Base-by-base conservation (phyloP, 2,888 invertebrate species). In the Byasa hedistus region DNA sequence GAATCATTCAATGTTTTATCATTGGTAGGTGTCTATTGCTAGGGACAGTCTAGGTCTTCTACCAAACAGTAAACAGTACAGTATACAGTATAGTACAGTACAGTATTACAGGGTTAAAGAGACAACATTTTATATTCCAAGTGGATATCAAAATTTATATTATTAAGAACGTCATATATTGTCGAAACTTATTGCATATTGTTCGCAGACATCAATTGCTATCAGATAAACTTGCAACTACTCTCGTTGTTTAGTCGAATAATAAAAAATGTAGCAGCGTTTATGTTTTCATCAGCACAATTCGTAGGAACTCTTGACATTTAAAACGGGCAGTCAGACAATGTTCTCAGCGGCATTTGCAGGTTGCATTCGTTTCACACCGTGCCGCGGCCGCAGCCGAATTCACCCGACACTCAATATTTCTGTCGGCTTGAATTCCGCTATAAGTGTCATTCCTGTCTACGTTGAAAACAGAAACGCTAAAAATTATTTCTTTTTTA, bases 271-370 rank as follows among this genome's bases (percentile, higher is more conserved):
- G 12, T 39, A 39, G 39, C 54, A 54, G 12, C 22, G 52, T 44
- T 23, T 56, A n/a, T 23, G 44, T 64, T 17, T 57, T 32, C 22
- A 52, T 58, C 21, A 39, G 7, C 5, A 39, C 36, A n/a, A n/a
- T 57, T n/a, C 39, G 7, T 54, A 54, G 21, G 58, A 24, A 55
- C 60, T 48, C 7, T 17, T 32, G 22, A 10, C 56, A 21, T 65
- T 59, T 60, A 51, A 10, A 64, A 60, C 17, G 57, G 4, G 24
- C 48, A 65, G 57, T 61, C 56, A 64, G 60, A 66, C 51, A 59
- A 58, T 22, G 78, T 79, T 73, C 82, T 81, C 80, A 83, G 86
- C 86, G 82, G 84, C 82, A 83, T 85, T 86, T 84, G 83, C 84
- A 83, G 85, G 87, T 86, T 82, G 80, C 81, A 83, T 79, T 81